Conservation (phyloP, 2,113 vertebrate species). For the Xiphophorus couchianus region DNA sequence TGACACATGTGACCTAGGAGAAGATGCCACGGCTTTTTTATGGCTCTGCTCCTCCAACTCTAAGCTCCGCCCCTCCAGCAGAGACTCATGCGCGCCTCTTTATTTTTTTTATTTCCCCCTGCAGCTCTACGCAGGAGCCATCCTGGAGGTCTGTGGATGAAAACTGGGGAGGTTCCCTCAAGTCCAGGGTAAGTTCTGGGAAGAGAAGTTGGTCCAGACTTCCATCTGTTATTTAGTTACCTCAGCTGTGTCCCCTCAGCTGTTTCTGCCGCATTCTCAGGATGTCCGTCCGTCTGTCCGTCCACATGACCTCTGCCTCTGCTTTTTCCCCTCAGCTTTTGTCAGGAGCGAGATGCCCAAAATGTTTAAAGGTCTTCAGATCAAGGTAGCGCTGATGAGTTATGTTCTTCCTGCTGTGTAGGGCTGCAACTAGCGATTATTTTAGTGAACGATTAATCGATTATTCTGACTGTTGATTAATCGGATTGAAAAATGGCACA, state of each 20-base stretch:
- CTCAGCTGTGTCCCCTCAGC: constrained; percentile 1
- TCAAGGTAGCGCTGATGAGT: constrained; percentile 86
- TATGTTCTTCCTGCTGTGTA: neutral
- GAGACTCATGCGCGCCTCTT: neutral
- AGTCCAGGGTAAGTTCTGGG: constrained; percentile 91
- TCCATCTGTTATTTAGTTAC: constrained; percentile 6
- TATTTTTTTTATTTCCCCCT: neutral
- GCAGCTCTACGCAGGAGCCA: constrained; percentile 95
- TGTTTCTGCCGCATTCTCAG: constrained; percentile 33
- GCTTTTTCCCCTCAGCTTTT: constrained; percentile 85
- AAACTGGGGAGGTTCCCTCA: constrained; percentile 99
- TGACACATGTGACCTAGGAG: constrained; percentile 50
- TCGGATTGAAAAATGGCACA: too few relatives aligned
- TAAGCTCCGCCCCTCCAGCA: constrained; percentile 15
- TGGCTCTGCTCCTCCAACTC: constrained; percentile 55
- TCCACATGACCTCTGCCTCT: constrained; percentile 14
- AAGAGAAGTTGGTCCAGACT: constrained; percentile 13
- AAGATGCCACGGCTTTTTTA: constrained; percentile 46
- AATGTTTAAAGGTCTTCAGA: constrained; percentile 97
- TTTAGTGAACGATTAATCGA: too few relatives aligned
- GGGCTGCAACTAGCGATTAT: too few relatives aligned
- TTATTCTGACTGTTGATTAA: too few relatives aligned
- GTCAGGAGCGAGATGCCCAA: constrained; percentile 99
- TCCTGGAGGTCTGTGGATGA: constrained; percentile 99
- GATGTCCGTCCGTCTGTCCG: constrained; percentile 12